Evolutionary conservation across 1,140 invertebrate genomes (phyloP).

Genomic region (Drosophila asahinai): DNA sequence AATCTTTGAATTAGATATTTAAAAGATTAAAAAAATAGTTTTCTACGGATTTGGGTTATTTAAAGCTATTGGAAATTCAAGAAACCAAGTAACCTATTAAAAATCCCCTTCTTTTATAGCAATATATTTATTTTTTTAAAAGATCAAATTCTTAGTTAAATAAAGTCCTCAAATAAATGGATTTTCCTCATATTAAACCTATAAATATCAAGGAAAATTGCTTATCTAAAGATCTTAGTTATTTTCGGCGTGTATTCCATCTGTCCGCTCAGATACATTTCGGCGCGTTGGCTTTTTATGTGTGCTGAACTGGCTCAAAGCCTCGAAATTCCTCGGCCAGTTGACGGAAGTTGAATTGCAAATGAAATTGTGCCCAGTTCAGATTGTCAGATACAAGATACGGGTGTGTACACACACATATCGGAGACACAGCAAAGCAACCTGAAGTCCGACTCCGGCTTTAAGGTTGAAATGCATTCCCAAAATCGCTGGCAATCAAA

Average conservation of each 20-base stretch:
- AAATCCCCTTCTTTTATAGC: too few relatives aligned
- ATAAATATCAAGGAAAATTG: too few relatives aligned
- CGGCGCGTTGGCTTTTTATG: slow-evolving; percentile 24
- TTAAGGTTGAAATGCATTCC: slow-evolving; percentile 62
- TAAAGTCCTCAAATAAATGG: too few relatives aligned
- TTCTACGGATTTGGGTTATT: too few relatives aligned
- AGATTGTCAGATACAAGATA: slow-evolving; percentile 60
- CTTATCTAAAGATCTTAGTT: neutral
- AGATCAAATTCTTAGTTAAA: neutral
- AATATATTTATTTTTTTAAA: too few relatives aligned
- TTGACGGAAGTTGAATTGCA: slow-evolving; percentile 83
- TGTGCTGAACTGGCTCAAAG: slow-evolving; percentile 56
- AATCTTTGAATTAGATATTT: too few relatives aligned
- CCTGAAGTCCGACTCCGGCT: slow-evolving; percentile 27
- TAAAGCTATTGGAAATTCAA: neutral
- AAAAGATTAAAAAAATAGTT: too few relatives aligned
- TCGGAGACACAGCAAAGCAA: slow-evolving; percentile 18
- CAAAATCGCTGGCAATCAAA: slow-evolving; percentile 51
- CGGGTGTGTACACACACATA: slow-evolving; percentile 23
- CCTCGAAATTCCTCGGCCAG: slow-evolving; percentile 66
- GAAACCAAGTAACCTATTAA: too few relatives aligned
- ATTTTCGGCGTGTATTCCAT: slow-evolving; percentile 9
- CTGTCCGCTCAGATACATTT: slow-evolving; percentile 27
- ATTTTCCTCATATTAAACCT: too few relatives aligned
- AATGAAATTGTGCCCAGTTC: slow-evolving; percentile 64